These are phyloP conservation scores for Agrotis ipsilon DNA, from an alignment of 2,888 invertebrate species.

Conservation along the genomic window DNA sequence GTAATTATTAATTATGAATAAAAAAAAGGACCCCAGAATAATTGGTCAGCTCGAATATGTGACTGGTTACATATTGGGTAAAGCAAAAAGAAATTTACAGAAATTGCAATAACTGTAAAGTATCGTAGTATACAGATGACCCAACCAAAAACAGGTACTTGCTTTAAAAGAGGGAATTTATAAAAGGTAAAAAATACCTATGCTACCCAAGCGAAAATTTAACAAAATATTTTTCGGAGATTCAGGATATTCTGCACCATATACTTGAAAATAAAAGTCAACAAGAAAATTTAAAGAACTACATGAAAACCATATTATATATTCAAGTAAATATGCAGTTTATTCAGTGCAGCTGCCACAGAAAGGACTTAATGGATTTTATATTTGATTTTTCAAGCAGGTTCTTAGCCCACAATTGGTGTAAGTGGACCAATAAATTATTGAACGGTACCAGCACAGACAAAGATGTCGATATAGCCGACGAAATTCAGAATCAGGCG, in stretches of 20 bases:
- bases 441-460: not conserved
- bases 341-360: not conserved
- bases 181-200: not conserved
- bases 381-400: conserved; percentile 6
- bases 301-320: not conserved
- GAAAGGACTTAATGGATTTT: not conserved
- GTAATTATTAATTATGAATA: no score
- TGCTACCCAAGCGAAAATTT: not conserved
- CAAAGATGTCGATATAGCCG: not conserved
- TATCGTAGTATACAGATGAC: not conserved
- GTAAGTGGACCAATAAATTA: conserved; percentile 5
- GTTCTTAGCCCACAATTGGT: conserved; percentile 6
- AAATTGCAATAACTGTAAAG: not conserved
- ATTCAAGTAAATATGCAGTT: not conserved
- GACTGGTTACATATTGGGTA: not conserved
- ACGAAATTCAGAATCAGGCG: conserved; percentile 2
- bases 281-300: not conserved
- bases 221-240: no score
- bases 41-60: conserved; percentile 4
- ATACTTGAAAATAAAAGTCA: not conserved
- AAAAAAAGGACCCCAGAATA: not conserved
- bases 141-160: not conserved
- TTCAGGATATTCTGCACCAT: conserved; percentile 6
- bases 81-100: not conserved
- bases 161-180: not conserved